These are phyloP conservation scores for Agonopterix arenella DNA, from an alignment of 2,888 invertebrate species.

Conservation along the genomic window DNA sequence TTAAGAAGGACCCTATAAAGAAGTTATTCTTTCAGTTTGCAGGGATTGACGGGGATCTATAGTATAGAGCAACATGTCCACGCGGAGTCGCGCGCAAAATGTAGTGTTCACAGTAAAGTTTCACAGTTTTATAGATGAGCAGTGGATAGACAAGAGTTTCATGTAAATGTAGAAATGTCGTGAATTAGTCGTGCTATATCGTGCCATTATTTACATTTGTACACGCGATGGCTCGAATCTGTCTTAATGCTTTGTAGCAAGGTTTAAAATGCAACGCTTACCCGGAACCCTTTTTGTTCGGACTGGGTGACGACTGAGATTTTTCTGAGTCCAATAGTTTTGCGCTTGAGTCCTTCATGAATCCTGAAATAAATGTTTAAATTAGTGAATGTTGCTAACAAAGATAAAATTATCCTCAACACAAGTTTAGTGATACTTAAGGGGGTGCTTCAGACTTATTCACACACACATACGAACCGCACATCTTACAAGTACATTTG, in stretches of 20 bases:
- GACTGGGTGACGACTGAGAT: conserved; percentile 50
- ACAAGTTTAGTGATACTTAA: too few relatives aligned
- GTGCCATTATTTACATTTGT: conserved; percentile 48
- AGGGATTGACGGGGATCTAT: too few relatives aligned
- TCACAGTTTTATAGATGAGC: not conserved
- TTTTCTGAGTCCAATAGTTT: conserved; percentile 68
- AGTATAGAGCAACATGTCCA: too few relatives aligned
- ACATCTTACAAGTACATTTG: too few relatives aligned
- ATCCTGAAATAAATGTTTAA: conserved; percentile 35
- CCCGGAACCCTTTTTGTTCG: conserved; percentile 69
- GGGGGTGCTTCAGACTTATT: too few relatives aligned
- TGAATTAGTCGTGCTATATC: conserved; percentile 42
- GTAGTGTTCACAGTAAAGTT: conserved; percentile 2
- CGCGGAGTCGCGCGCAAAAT: too few relatives aligned
- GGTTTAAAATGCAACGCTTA: conserved; percentile 26
- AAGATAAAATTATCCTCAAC: too few relatives aligned
- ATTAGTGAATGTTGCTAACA: not conserved
- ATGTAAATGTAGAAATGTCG: conserved; percentile 6
- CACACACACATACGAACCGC: too few relatives aligned
- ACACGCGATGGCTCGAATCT: not conserved
- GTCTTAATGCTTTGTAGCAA: not conserved
- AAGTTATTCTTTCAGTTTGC: too few relatives aligned
- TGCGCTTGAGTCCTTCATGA: conserved; percentile 67
- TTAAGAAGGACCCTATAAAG: too few relatives aligned
- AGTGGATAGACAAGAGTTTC: not conserved